Conservation (phyloP, 2,888 invertebrate species). For the Orthonychiurus folsomi region DNA sequence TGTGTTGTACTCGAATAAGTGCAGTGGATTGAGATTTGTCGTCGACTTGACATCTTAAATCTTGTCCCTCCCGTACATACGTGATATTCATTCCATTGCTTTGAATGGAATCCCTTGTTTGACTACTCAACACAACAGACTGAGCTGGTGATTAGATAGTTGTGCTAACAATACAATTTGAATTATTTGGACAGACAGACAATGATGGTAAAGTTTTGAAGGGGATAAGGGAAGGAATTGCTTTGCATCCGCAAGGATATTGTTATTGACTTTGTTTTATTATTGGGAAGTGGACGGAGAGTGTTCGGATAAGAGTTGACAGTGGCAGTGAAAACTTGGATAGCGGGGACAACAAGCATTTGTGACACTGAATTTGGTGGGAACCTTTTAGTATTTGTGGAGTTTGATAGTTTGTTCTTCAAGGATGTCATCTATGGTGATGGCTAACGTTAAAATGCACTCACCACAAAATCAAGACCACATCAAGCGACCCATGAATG, state of each 20-base stretch:
- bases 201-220: not conserved
- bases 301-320: not conserved
- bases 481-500: slow-evolving; percentile 34
- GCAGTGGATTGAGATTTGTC: no score
- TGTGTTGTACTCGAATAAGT: no score
- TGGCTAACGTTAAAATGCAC: slow-evolving; percentile 17
- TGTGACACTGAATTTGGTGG: not conserved
- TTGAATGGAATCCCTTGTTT: not conserved
- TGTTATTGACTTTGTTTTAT: not conserved
- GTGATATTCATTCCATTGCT: not conserved
- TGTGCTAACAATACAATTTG: not conserved
- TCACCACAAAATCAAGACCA: slow-evolving; percentile 20
- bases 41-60: not conserved
- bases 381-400: not conserved
- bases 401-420: not conserved
- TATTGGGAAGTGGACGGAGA: no score
- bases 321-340: not conserved
- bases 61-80: not conserved
- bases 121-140: not conserved
- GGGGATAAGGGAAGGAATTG: not conserved
- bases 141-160: not conserved
- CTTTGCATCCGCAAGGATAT: not conserved
- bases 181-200: not conserved
- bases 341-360: not conserved
- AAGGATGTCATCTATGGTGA: slow-evolving; percentile 16